A percentile compares a stretch with the other conserved stretches of the same genome.
Evolutionary conservation across 2,113 vertebrate species (phyloP).

Genomic region (Capricornis sumatraensis): DNA sequence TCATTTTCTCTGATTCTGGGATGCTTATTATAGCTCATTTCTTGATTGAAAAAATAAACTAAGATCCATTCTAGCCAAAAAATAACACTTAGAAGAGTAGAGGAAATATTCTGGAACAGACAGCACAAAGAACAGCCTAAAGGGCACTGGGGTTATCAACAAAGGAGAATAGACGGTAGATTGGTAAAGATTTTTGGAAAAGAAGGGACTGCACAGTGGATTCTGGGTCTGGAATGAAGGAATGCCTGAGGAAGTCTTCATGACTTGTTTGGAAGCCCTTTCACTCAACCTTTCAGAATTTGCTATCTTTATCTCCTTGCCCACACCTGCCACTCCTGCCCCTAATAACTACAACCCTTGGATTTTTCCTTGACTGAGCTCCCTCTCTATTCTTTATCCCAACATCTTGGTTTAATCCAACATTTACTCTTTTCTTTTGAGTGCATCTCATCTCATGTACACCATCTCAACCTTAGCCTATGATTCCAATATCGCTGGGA

Average conservation of each 20-base stretch:
- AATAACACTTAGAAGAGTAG: not conserved
- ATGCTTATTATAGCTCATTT: not conserved
- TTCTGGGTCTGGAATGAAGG: not conserved
- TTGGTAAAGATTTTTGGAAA: not conserved
- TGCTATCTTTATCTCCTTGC: not conserved
- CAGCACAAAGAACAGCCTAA: not conserved
- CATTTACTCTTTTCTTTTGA: conserved; percentile 9
- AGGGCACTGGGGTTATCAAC: not conserved
- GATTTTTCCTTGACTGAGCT: not conserved
- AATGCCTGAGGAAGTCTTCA: not conserved
- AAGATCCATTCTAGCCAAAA: not conserved
- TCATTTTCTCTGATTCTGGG: not conserved
- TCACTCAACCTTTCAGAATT: not conserved
- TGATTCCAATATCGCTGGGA: not conserved
- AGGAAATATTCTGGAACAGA: conserved; percentile 23
- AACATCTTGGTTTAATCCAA: not conserved
- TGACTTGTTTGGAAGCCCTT: not conserved
- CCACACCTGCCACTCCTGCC: not conserved
- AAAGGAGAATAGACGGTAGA: not conserved
- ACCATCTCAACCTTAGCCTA: not conserved
- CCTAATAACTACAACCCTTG: not conserved
- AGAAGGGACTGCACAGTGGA: not conserved
- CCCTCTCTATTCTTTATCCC: not conserved
- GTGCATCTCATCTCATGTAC: not conserved
- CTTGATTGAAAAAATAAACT: not conserved